Evolutionary conservation across 2,797 vertebrate genomes (phyloP).

Genomic region (Sardinella longiceps): DNA sequence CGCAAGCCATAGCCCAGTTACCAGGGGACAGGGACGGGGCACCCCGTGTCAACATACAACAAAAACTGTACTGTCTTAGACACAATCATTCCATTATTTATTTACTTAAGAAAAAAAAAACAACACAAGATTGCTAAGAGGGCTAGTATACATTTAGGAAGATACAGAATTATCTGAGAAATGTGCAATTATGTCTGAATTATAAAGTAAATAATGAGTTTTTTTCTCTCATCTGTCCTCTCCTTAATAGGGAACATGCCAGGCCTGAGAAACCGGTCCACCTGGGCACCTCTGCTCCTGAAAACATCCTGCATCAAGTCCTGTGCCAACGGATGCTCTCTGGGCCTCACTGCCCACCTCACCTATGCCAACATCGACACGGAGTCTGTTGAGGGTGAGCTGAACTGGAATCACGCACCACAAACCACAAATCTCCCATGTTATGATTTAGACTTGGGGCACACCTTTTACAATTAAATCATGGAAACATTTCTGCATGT

Average conservation of each 20-base stretch:
- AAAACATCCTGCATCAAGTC: slow-evolving; percentile 91
- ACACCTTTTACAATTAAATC: no score
- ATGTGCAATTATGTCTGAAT: not conserved
- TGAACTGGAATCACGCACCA: not conserved
- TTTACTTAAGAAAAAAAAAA: no score
- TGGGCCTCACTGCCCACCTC: slow-evolving; percentile 86
- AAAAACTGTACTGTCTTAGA: no score
- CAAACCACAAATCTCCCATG: not conserved
- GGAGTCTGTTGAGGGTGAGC: slow-evolving; percentile 89
- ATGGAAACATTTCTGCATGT: not conserved
- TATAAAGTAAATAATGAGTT: not conserved
- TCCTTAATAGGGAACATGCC: slow-evolving; percentile 78
- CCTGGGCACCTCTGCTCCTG: slow-evolving; percentile 89
- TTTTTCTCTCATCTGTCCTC: not conserved
- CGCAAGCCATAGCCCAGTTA: slow-evolving; percentile 52
- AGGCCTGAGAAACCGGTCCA: slow-evolving; percentile 85
- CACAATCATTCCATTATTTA: not conserved
- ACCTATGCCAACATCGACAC: slow-evolving; percentile 85
- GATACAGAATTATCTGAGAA: not conserved
- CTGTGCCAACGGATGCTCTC: slow-evolving; percentile 88
- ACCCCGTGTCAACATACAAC: not conserved
- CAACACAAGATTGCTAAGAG: not conserved
- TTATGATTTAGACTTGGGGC: not conserved
- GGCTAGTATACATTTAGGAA: no score
- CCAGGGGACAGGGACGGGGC: slow-evolving; percentile 29